Evolutionary conservation across 2,797 vertebrate species (phyloP), one percentile per base, ranked within the genome.

Genomic region (Coccyzus lansbergi): DNA sequence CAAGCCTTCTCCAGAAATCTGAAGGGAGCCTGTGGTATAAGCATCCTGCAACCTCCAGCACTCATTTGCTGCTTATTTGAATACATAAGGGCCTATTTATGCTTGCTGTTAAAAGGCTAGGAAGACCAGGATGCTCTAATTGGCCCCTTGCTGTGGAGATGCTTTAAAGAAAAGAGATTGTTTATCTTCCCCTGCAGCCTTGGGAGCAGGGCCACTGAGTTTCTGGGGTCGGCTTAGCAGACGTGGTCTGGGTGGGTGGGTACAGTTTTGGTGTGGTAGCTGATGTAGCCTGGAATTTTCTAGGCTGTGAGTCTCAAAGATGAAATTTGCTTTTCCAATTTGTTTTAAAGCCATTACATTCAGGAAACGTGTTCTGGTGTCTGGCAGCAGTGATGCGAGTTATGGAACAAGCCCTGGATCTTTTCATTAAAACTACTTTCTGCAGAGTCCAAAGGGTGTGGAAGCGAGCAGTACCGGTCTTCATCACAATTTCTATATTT

Each of bases 141-240:
- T 83, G 95, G 85, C 90, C 79, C 83, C 96, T 96, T 60, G 80
- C 92, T 93, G 82, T 28, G 90, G 64, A 72, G 93, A 76, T 86
- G 25, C 26, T 86, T 89, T 72, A 49, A 86, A 87, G 90, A 92
- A 83, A 83, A 78, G 86, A 42, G n/a, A 28, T 34, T 48, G 81
- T 83, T 86, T 84, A 83, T 79, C 58, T 72, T 92, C 18, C 75
- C 81, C 53, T 86, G 80, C 81, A 67, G 90, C 49, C 38, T n/a
- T n/a, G 44, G 49, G 33, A 81, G 78, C 29, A 25, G 68, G 51
- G 62, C 74, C 18, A 8, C 4, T 16, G 18, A 38, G 38, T 38
- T 38, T 38, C 38, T 18, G 0, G 42, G 28, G 62, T 17, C 38
- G 9, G 38, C 38, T 38, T 38, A 38, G 38, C 38, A 38, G 38